These are phyloP conservation scores for Mastomys natalensis DNA, from an alignment of 2,113 vertebrate genomes.

Conservation along the genomic window DNA sequence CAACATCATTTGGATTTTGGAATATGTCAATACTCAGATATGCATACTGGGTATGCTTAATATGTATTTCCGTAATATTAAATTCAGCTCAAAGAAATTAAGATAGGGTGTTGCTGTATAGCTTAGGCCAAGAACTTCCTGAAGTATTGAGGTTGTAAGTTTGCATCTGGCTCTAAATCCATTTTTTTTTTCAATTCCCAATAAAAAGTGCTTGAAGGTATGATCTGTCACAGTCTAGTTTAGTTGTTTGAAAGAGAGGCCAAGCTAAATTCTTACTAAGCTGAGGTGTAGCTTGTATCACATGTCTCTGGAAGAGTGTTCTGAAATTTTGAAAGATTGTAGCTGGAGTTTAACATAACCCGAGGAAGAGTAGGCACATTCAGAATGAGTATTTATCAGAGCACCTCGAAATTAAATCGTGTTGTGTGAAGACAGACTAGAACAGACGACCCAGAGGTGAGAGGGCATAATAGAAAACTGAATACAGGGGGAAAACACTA, in stretches of 20 bases:
- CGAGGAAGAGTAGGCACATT: neutral
- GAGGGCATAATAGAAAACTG: neutral
- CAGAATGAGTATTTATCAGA: neutral
- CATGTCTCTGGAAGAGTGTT: neutral
- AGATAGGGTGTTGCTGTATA: too few relatives aligned
- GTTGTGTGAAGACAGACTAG: neutral
- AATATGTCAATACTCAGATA: neutral
- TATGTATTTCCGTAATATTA: neutral
- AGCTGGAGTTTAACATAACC: neutral
- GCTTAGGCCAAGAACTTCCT: neutral
- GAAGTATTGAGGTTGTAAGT: neutral
- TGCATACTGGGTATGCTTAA: neutral
- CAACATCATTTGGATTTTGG: neutral
- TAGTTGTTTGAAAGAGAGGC: neutral
- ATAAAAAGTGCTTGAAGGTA: conserved; percentile 11
- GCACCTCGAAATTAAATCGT: neutral
- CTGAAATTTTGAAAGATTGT: neutral
- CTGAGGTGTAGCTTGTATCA: neutral
- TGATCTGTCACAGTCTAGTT: neutral
- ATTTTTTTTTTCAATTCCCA: conserved; percentile 27
- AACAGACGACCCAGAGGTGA: neutral
- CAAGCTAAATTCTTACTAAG: neutral
- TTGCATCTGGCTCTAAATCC: neutral
- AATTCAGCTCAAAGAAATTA: neutral
- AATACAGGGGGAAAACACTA: neutral